phyloP scores from a whole-genome alignment of 2,888 invertebrate genomes.

The Hemithea aestivaria region DNA sequence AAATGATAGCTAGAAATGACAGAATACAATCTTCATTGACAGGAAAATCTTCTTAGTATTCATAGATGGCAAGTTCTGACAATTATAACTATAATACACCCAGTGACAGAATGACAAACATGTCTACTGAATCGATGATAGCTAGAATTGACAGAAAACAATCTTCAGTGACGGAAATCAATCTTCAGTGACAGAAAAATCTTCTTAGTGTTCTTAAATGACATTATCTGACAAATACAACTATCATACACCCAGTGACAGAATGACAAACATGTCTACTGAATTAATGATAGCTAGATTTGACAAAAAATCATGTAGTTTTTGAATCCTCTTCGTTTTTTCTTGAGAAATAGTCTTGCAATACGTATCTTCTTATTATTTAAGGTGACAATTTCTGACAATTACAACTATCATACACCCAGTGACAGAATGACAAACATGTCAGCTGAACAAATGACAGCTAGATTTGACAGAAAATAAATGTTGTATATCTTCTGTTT shows the following conservation, averaged over 20 bases:
- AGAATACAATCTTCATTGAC: background rate
- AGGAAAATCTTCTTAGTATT: background rate
- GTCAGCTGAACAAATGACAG: conserved; percentile 14
- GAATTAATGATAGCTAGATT: conserved; percentile 13
- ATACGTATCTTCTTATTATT: background rate
- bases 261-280: conserved; percentile 21
- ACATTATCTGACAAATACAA: conserved; percentile 3
- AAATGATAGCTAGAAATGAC: conserved; percentile 10
- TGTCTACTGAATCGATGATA: conserved; percentile 13
- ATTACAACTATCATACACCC: conserved; percentile 13
- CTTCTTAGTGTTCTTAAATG: background rate
- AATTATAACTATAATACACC: conserved; percentile 13
- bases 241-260: conserved; percentile 24
- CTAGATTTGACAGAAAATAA: conserved; percentile 6
- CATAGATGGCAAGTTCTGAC: conserved; percentile 4
- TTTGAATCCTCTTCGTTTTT: background rate
- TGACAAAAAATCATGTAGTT: background rate
- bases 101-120: conserved; percentile 24
- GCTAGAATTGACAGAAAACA: conserved; percentile 8
- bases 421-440: conserved; percentile 19
- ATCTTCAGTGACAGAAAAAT: background rate
- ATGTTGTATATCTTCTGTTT: conserved; percentile 2
- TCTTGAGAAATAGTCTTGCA: background rate
- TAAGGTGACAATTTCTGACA: conserved; percentile 5
- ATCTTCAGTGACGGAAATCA: background rate